These are phyloP conservation scores for Spilogale gracilis DNA, from an alignment of 2,113 vertebrate species.

Conservation along the genomic window DNA sequence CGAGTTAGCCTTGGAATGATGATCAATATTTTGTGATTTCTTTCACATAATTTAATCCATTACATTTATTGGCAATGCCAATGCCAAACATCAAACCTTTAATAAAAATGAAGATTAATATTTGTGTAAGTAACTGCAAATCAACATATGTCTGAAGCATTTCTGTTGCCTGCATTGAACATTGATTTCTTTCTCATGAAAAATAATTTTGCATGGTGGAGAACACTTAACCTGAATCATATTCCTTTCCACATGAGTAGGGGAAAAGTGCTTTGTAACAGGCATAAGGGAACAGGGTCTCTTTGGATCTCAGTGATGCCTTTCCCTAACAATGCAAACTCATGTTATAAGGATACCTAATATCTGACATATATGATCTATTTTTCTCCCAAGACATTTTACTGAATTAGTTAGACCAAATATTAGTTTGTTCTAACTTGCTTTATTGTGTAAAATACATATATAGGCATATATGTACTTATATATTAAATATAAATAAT, in stretches of 20 bases:
- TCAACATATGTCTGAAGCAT: conserved; percentile 75
- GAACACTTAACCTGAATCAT: conserved; percentile 52
- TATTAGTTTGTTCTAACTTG: neutral
- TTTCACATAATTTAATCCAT: conserved; percentile 81
- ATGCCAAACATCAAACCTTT: conserved; percentile 78
- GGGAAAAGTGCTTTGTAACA: conserved; percentile 56
- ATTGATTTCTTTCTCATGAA: conserved; percentile 74
- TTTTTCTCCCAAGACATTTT: neutral
- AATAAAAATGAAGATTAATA: conserved; percentile 82
- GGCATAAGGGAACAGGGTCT: neutral
- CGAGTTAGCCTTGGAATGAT: conserved; percentile 67
- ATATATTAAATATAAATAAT: neutral
- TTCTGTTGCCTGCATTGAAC: conserved; percentile 72
- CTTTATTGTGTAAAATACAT: neutral
- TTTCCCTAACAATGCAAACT: neutral
- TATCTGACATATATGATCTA: neutral
- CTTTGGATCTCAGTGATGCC: neutral
- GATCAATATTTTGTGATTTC: conserved; percentile 79
- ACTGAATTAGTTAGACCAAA: neutral
- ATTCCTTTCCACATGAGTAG: conserved; percentile 46
- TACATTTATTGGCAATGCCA: conserved; percentile 78
- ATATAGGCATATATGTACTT: too few relatives aligned
- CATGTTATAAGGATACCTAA: neutral
- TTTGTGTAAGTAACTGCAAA: conserved; percentile 76
- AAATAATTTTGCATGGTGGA: conserved; percentile 28